Evolutionary conservation across 2,888 invertebrate species (phyloP).

Genomic region (Amphipyra tragopoginis): DNA sequence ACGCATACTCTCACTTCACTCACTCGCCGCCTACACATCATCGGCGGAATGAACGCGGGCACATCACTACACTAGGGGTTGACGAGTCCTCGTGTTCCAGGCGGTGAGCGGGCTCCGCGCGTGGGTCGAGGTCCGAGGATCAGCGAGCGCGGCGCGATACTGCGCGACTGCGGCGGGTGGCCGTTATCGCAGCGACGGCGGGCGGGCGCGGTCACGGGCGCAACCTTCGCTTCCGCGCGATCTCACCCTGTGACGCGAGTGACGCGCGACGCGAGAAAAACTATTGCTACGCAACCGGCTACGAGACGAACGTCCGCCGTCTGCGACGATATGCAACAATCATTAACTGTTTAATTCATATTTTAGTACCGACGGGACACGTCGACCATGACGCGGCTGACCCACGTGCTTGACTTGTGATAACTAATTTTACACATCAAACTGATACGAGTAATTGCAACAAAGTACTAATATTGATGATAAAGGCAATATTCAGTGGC

Average conservation of each 20-base stretch:
- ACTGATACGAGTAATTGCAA: slow-evolving; percentile 56
- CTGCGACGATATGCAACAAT: slow-evolving; percentile 59
- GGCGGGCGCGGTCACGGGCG: slow-evolving; percentile 87
- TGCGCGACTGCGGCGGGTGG: slow-evolving; percentile 75
- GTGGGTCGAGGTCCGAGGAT: slow-evolving; percentile 80
- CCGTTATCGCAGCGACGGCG: slow-evolving; percentile 73
- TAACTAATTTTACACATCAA: slow-evolving; percentile 46
- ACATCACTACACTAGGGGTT: slow-evolving; percentile 78
- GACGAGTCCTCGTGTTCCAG: slow-evolving; percentile 55
- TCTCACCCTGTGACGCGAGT: slow-evolving; percentile 82
- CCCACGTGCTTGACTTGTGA: slow-evolving; percentile 51
- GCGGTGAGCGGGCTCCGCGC: slow-evolving; percentile 59
- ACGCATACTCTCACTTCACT: slow-evolving; percentile 80
- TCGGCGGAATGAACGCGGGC: slow-evolving; percentile 72
- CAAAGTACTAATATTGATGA: slow-evolving; percentile 54
- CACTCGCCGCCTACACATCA: slow-evolving; percentile 81
- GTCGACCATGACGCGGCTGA: slow-evolving; percentile 47
- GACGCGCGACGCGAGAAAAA: slow-evolving; percentile 59
- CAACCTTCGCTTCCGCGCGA: slow-evolving; percentile 86
- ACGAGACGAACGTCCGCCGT: slow-evolving; percentile 62
- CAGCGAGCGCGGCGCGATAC: slow-evolving; percentile 83
- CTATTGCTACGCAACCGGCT: slow-evolving; percentile 70
- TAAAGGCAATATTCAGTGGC: slow-evolving; percentile 55
- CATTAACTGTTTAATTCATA: slow-evolving; percentile 53
- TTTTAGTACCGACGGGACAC: slow-evolving; percentile 44